Conservation (phyloP, 2,888 invertebrate species). For the Scaptomyza tumidula region DNA sequence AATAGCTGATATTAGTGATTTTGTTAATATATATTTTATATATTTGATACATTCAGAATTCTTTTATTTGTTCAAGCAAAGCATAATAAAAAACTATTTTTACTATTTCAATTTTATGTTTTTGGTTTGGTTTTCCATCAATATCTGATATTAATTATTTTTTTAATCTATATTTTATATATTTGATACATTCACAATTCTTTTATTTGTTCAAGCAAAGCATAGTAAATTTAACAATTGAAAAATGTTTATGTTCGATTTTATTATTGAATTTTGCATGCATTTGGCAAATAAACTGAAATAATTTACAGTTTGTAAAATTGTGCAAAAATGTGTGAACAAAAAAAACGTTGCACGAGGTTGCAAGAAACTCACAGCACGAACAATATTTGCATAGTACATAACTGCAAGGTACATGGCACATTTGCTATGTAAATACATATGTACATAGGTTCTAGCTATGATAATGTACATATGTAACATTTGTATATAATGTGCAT, state of each 20-base stretch:
- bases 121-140: too few species aligned
- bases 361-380: conserved; percentile 38
- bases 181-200: too few species aligned
- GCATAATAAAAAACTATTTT: not conserved
- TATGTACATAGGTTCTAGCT: conserved; percentile 3
- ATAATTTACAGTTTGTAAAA: too few species aligned
- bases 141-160: too few species aligned
- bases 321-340: too few species aligned
- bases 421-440: conserved; percentile 1
- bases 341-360: conserved; percentile 5
- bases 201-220: not conserved
- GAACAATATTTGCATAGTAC: conserved; percentile 22
- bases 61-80: not conserved
- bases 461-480: too few species aligned
- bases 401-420: conserved; percentile 11
- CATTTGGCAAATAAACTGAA: conserved; percentile 19
- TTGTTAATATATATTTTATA: too few species aligned
- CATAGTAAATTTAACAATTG: not conserved
- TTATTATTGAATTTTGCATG: conserved; percentile 13
- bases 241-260: not conserved
- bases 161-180: too few species aligned
- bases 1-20: too few species aligned
- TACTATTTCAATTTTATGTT: too few species aligned
- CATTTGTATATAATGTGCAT: conserved; percentile 23
- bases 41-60: too few species aligned